Conservation (phyloP, 2,888 invertebrate genomes). For the Yponomeuta plumbellus region DNA sequence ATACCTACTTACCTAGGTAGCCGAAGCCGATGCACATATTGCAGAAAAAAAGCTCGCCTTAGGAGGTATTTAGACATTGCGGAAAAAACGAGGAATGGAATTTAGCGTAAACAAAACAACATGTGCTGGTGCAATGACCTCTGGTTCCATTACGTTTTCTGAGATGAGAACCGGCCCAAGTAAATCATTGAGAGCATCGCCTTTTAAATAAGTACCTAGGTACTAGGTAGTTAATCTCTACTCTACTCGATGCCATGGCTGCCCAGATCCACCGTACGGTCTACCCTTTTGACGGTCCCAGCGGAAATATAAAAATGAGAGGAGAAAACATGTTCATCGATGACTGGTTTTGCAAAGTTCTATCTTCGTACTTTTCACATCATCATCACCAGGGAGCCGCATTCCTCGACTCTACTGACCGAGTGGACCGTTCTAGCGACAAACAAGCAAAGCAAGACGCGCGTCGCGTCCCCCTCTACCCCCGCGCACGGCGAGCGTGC, state of each 20-base stretch:
- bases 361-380: too few relatives aligned
- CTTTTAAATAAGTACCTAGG: background rate
- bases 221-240: background rate
- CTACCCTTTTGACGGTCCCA: background rate
- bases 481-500: background rate
- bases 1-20: too few relatives aligned
- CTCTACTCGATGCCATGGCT: too few relatives aligned
- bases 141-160: background rate
- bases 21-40: background rate
- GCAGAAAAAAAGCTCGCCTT: background rate
- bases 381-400: background rate
- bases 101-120: background rate
- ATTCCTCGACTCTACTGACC: background rate
- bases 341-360: too few relatives aligned
- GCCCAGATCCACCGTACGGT: too few relatives aligned
- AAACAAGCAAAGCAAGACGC: slow-evolving; percentile 15
- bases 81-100: background rate
- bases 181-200: background rate
- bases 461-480: slow-evolving; percentile 19
- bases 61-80: background rate
- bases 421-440: background rate
- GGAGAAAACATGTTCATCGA: background rate
- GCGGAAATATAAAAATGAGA: background rate
- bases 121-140: background rate
- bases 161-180: background rate